phyloP scores from a whole-genome alignment of 2,888 invertebrate species.

The Halictus ligatus region DNA sequence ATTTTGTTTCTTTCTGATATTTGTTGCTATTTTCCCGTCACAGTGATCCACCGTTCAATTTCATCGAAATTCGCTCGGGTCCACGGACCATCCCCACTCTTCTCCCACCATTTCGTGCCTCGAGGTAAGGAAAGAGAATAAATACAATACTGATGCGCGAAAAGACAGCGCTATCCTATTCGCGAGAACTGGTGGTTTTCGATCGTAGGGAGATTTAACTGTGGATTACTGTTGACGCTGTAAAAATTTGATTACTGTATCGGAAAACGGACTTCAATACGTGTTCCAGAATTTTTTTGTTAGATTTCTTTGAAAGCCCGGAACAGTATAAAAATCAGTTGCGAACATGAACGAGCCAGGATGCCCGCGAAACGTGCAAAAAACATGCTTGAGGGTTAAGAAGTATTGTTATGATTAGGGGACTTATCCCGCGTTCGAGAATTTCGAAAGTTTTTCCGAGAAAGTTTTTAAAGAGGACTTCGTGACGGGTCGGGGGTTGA shows the following conservation, averaged over 20 bases:
- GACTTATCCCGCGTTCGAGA: not conserved
- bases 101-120: too few relatives aligned
- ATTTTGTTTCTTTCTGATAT: not conserved
- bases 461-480: not conserved
- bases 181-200: too few relatives aligned
- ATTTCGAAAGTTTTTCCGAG: not conserved
- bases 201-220: too few relatives aligned
- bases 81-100: too few relatives aligned
- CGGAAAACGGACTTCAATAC: too few relatives aligned
- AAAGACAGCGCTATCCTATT: too few relatives aligned
- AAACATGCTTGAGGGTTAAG: not conserved
- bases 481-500: not conserved
- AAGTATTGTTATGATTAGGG: not conserved
- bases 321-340: not conserved
- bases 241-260: too few relatives aligned
- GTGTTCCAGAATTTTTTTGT: too few relatives aligned
- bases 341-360: not conserved
- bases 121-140: too few relatives aligned
- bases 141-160: too few relatives aligned
- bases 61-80: not conserved
- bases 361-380: not conserved
- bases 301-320: not conserved
- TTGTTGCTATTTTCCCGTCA: not conserved
- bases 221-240: too few relatives aligned
- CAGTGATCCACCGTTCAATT: not conserved